Evolutionary conservation across 1,140 invertebrate species (phyloP).

Genomic region (Paraescarpia echinospica): DNA sequence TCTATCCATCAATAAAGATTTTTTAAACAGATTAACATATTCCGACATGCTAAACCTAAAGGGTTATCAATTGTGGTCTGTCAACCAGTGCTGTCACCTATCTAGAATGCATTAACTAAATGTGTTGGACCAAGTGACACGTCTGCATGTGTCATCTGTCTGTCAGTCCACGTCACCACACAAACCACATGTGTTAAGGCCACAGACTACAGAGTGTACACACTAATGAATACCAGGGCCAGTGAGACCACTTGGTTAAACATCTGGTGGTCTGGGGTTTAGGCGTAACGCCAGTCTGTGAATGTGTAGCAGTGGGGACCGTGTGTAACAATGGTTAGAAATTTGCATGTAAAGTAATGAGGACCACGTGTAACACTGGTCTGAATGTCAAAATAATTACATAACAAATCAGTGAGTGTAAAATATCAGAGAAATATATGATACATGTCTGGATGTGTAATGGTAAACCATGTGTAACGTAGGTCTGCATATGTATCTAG

Average conservation of each 20-base stretch:
- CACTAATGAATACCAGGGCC: not conserved
- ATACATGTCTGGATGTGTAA: too few species aligned
- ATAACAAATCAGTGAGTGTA: not conserved
- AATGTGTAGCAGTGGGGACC: not conserved
- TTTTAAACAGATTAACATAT: not conserved
- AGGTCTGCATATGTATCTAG: too few species aligned
- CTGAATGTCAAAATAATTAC: not conserved
- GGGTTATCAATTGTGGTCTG: not conserved
- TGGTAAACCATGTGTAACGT: too few species aligned
- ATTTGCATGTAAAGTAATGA: too few species aligned
- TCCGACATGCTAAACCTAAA: not conserved
- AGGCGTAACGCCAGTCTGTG: not conserved
- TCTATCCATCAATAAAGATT: not conserved
- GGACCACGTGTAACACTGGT: not conserved
- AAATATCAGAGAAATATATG: too few species aligned
- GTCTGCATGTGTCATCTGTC: not conserved
- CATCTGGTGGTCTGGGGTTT: not conserved
- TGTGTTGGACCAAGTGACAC: not conserved
- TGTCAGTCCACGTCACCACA: not conserved
- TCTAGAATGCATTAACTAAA: not conserved
- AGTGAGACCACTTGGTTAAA: not conserved
- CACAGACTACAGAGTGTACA: not conserved
- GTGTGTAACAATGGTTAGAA: not conserved
- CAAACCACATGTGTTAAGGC: not conserved
- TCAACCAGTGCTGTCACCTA: not conserved